These are phyloP conservation scores for Allacma fusca DNA, from an alignment of 2,888 invertebrate species.

Conservation along the genomic window DNA sequence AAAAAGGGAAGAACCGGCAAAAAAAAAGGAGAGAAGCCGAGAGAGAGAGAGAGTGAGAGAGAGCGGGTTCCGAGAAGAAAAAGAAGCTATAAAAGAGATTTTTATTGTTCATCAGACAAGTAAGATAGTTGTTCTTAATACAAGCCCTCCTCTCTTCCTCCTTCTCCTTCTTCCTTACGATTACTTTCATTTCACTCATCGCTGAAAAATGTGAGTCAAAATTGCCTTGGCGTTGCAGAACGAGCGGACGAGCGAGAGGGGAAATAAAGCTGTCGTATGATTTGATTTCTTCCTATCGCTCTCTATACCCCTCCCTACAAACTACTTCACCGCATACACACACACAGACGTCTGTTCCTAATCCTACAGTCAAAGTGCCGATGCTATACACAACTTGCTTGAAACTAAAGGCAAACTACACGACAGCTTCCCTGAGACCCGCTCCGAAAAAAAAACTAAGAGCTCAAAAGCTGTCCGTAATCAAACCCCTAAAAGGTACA, in stretches of 20 bases:
- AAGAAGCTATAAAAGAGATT: slow-evolving; percentile 35
- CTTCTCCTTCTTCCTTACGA: background rate
- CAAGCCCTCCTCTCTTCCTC: slow-evolving; percentile 28
- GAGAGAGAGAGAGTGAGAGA: background rate
- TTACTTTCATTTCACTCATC: slow-evolving; percentile 39
- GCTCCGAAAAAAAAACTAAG: too few species aligned
- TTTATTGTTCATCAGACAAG: slow-evolving; percentile 46
- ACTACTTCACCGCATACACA: background rate
- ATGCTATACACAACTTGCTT: too few species aligned
- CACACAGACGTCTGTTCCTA: too few species aligned
- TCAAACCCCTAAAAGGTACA: slow-evolving; percentile 1
- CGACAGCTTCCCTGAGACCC: too few species aligned
- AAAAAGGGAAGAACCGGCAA: background rate
- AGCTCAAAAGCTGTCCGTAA: too few species aligned
- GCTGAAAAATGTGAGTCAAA: slow-evolving; percentile 45
- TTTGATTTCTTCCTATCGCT: slow-evolving; percentile 46
- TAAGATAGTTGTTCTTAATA: slow-evolving; percentile 38
- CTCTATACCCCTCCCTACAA: background rate
- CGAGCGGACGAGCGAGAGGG: slow-evolving; percentile 29
- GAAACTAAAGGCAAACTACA: too few species aligned
- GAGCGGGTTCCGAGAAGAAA: background rate
- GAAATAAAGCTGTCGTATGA: slow-evolving; percentile 45
- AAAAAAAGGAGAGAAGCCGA: background rate
- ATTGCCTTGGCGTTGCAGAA: slow-evolving; percentile 30
- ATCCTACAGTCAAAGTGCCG: too few species aligned